Conservation (phyloP, 1,140 invertebrate species). For the Zaprionus tsacasi region DNA sequence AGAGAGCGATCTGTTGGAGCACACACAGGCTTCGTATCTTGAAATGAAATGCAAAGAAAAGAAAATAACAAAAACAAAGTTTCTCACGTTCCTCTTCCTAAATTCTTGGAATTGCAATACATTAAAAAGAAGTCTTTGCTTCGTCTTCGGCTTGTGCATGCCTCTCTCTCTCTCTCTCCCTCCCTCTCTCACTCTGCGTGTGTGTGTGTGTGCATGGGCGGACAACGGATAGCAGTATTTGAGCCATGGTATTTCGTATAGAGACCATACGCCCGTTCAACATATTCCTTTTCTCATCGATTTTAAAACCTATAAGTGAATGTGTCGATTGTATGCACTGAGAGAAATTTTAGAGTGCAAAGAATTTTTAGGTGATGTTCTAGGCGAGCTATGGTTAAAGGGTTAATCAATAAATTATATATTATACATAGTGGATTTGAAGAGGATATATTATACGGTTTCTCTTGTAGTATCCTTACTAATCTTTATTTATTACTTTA, state of each 20-base stretch:
- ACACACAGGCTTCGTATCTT: constrained; percentile 77
- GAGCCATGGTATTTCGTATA: constrained; percentile 53
- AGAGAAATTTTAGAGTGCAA: constrained; percentile 35
- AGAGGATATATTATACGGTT: too few relatives aligned
- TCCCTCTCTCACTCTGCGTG: constrained; percentile 3
- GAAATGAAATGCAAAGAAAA: constrained; percentile 83
- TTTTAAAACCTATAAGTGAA: constrained; percentile 82
- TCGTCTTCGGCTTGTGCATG: constrained; percentile 58
- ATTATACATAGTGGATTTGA: too few relatives aligned
- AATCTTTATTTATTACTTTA: too few relatives aligned
- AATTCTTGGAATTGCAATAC: constrained; percentile 84
- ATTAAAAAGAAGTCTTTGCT: constrained; percentile 84
- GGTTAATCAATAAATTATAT: too few relatives aligned
- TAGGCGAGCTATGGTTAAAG: too few relatives aligned
- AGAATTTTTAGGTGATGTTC: not conserved
- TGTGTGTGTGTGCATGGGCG: constrained; percentile 52
- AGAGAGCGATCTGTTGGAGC: constrained; percentile 44
- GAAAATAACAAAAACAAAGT: constrained; percentile 84
- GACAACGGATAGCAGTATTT: constrained; percentile 71
- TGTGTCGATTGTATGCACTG: constrained; percentile 78
- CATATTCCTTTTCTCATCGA: constrained; percentile 83
- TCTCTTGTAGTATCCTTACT: too few relatives aligned
- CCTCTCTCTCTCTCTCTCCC: constrained; percentile 18
- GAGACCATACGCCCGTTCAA: constrained; percentile 67
- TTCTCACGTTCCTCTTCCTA: constrained; percentile 84